These are phyloP conservation scores for Sinelater perroti DNA, from an alignment of 2,888 invertebrate genomes.

Conservation along the genomic window DNA sequence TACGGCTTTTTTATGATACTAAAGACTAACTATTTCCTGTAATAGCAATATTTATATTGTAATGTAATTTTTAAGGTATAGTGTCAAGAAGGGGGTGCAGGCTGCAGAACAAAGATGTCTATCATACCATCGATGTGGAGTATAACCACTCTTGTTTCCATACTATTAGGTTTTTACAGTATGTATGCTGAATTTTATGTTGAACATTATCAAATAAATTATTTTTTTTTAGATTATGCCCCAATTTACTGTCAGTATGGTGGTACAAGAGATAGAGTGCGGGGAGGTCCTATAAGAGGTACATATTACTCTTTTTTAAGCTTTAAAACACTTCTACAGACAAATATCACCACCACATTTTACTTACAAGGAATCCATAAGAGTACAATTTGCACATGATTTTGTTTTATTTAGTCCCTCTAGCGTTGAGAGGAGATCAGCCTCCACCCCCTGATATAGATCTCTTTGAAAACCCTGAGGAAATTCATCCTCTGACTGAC, in stretches of 20 bases:
- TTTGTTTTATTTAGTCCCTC: constrained; percentile 46
- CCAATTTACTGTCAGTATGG: constrained; percentile 30
- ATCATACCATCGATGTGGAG: constrained; percentile 7
- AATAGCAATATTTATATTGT: background rate
- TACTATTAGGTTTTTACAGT: constrained; percentile 23
- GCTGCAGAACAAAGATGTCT: constrained; percentile 4
- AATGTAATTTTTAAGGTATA: constrained; percentile 4
- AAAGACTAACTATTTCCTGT: too few species aligned
- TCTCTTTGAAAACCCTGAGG: constrained; percentile 45
- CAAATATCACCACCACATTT: too few species aligned
- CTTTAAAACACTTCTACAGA: too few species aligned
- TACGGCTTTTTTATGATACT: too few species aligned
- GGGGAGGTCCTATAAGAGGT: constrained; percentile 54
- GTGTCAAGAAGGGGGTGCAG: constrained; percentile 1
- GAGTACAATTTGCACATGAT: constrained; percentile 4
- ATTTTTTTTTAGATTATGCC: constrained; percentile 19
- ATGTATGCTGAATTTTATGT: constrained; percentile 12
- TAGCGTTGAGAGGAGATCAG: constrained; percentile 56
- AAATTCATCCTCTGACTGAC: constrained; percentile 55
- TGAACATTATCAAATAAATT: constrained; percentile 2
- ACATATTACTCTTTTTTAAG: constrained; percentile 27
- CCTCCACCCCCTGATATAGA: constrained; percentile 55
- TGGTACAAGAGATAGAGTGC: constrained; percentile 45
- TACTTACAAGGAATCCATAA: too few species aligned
- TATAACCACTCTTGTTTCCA: constrained; percentile 15